Evolutionary conservation across 92 coral and sea anemone genomes (phyloP), one percentile per base, ranked within the genome.

Genomic region (Siderastrea radians): DNA sequence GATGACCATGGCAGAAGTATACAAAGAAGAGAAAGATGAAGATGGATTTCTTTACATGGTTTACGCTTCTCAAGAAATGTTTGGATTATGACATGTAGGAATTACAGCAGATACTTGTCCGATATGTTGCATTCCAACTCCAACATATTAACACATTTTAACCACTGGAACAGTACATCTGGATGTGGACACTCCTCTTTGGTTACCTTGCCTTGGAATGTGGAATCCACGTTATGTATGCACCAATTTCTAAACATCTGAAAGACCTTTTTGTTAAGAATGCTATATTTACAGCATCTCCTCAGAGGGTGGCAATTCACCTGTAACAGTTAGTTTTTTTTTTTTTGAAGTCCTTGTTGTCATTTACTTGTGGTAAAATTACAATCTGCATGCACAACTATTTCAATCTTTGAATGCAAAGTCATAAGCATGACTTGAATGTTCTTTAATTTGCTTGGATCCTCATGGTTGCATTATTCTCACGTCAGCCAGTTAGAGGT

Each of bases 31-130:
- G 70, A 98, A 98, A 88, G 99, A 98, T 76, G 99, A 98, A 90
- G 99, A 98, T 94, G 99, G 99, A 69, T 98, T 98, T 78, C 91
- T 98, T 26, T 98, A 98, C 89, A 98, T 98, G 99, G 99, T 98
- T 16, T 98, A 98, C 81, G 99, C 99, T 15, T 98, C 99, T 2
- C 99, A 98, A 85, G 99, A 98, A 85, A 98, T 98, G 99, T 98
- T 98, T 89, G 99, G 99, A 67, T 86, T 84, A 77, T 82, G 86
- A 82, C 86, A 68, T n/a, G 48, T 60, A 49, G 58, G 48, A 60
- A 47, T 17, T 3, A 6, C 4, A 11, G 43, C 16, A 49, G n/a
- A 62, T 19, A 48, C 7, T 79, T n/a, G 45, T 5, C 3, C n/a
- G 45, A 4, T 51, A 26, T 60, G 58, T 61, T 62, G 68, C 68